Evolutionary conservation across 2,797 vertebrate species (phyloP), one percentile per base, ranked within the genome.

Genomic region (Taeniopygia guttata): DNA sequence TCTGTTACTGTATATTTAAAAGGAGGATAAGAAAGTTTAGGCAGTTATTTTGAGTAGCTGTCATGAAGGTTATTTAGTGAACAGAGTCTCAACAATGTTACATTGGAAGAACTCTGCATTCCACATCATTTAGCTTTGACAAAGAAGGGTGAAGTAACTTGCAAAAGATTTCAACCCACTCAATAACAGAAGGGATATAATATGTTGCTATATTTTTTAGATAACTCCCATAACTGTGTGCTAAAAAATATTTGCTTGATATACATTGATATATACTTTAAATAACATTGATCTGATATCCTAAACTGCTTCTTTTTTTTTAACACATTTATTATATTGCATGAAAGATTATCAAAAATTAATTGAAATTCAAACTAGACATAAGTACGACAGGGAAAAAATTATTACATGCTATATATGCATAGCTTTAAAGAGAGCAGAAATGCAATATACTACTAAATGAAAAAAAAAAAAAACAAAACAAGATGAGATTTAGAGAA

Each of bases 101-200:
- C 38, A 64, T 21, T 38, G 36, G 38, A 87, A 92, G n/a, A 76
- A 70, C 43, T 78, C 64, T 81, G 40, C 18, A 68, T 91, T 90
- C 77, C 66, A 68, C 12, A 34, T 66, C 82, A 83, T 56, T 76
- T 80, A 68, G 45, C 26, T 88, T 81, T 84, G 43, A 55, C 64
- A 88, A 95, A 92, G 51, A 90, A 81, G 75, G 49, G 69, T 86
- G 32, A 63, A 93, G 56, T 86, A 64, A 83, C 40, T 82, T 60
- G 9, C 20, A 51, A 66, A 54, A 83, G 63, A 84, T 87, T 95
- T 70, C 62, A 78, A 60, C 48, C 73, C 45, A 75, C 66, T 72
- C 30, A 81, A 46, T 66, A 84, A 69, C 43, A 85, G 52, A 90
- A 77, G 46, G 62, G 30, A 62, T 56, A 64, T 83, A 92, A 94